Base-by-base conservation (phyloP, 1,140 invertebrate genomes). In the Halesus radiatus region DNA sequence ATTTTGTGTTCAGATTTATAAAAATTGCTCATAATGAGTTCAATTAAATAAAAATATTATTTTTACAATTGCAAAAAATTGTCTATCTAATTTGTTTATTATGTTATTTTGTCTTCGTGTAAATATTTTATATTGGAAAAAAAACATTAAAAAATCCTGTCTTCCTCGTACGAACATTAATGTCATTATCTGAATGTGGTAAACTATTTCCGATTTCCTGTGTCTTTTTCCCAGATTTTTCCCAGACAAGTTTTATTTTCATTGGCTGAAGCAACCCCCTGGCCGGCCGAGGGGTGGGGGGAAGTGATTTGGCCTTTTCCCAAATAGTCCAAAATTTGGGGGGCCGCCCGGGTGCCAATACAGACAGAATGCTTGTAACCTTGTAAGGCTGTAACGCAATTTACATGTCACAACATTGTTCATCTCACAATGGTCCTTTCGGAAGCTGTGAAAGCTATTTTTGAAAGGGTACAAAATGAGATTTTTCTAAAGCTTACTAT, bases 191-290 rank as follows among this genome's bases (percentile, higher is more conserved):
- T 13, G 20, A 56, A 56, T 29, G 62, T 66, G 20, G 62, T 26
- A n/a, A 66, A 66, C 62, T n/a, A 32, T 66, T 29, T 29, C 26
- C 62, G 15, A 66, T 66, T 16, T 66, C 62, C 62, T 56, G 54
- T 56, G 26, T 66, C 32, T 66, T 66, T 32, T 26, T 3, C 26
- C 3, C 62, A 18, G 26, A 66, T 7, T 37, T 66, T 66, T 66
- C 16, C 62, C 22, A 29, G 26, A 66, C 62, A 66, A 66, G 26
- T 29, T 29, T n/a, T 66, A 26, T 66, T 66, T 66, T 16, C 62
- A 66, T 29, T 66, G 23, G 22, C 62, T 26, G 16, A 16, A 66
- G 26, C 7, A 23, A 60, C 54, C 7, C 32, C 32, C 7, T 16
- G 23, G 56, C 23, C 15, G n/a, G 20, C 26, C 23, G 23, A 56